A percentile compares a stretch with the other conserved stretches of the same genome.
Evolutionary conservation across 2,888 invertebrate genomes (phyloP).

Genomic region (Pristionchus exspectatus): DNA sequence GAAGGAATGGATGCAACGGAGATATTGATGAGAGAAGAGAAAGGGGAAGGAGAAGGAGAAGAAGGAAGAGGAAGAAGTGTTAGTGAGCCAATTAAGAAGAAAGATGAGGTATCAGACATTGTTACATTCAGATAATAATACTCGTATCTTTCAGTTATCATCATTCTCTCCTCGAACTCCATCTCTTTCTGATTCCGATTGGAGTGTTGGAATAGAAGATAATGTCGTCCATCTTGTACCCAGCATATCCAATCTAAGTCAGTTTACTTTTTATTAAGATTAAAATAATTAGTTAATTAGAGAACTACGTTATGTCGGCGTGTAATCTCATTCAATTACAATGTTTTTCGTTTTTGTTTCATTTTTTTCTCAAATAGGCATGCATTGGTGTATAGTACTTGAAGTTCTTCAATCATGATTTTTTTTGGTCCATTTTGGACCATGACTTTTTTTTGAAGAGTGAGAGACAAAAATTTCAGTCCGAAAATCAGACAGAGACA

Average conservation of each 20-base stretch:
- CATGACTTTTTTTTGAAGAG: no score
- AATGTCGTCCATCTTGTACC: conserved; percentile 31
- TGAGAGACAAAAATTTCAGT: no score
- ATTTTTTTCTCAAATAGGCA: no score
- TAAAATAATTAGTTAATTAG: no score
- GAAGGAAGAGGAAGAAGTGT: conserved; percentile 35
- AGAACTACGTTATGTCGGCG: no score
- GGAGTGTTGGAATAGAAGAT: conserved; percentile 52
- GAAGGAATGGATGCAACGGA: conserved; percentile 38
- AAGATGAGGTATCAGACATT: not conserved
- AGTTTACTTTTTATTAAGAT: not conserved
- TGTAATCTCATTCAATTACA: no score
- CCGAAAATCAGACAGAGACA: no score
- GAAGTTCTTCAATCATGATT: no score
- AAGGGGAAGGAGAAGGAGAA: conserved; percentile 13
- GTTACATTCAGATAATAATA: no score
- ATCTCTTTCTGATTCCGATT: conserved; percentile 49
- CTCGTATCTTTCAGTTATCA: not conserved
- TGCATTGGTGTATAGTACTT: no score
- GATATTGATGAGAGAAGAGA: not conserved
- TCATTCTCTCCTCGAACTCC: conserved; percentile 5
- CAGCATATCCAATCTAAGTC: conserved; percentile 22
- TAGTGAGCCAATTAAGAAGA: not conserved
- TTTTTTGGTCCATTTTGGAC: no score
- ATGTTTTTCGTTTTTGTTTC: no score